Base-by-base conservation (phyloP, 64 coral and sea anemone species). In the Pocillopora damicornis region DNA sequence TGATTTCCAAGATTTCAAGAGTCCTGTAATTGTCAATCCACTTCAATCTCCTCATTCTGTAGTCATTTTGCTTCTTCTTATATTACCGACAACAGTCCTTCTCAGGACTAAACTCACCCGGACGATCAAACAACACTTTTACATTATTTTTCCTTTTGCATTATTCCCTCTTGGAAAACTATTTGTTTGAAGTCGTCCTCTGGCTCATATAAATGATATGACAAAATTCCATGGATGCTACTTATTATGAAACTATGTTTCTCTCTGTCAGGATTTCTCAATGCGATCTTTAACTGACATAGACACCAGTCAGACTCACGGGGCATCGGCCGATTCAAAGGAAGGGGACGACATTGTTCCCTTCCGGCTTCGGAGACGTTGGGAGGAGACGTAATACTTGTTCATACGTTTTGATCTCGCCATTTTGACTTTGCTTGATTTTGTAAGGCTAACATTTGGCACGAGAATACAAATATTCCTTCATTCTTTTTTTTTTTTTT, bases 211-310 rank as follows among this genome's bases (percentile, higher is more conserved):
- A 51, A 51, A 51, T 51, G 42, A 51, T 51, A 7, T 7, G 7
- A 51, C 9, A 7, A 69, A 69, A n/a, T 22, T 18, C 18, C 66
- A n/a, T 69, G 30, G 30, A 30, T 30, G 22, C 4, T 66, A 67
- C 17, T 67, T 2, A 18, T 22, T 3, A 13, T 67, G 18, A 67
- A 25, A 34, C 37, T 13, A 11, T 18, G 13, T 67, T 10, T 57
- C 25, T 77, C 38, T 15, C 26, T 78, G 20, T 15, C 34, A 97
- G 94, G 94, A 97, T 77, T 97, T 97, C 79, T 86, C 94, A 5
- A 87, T 78, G 18, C 87, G 87, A 1, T 97, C 94, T 35, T 74
- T 97, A 51, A 88, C 75, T 59, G 94, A 90, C 60, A 62, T 81
- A 0, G 67, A 65, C 7, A 61, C 18, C 25, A 25, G 23, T 14